Percentiles rank a stretch among this genome's conserved stretches.
Evolutionary conservation across 2,797 vertebrate genomes (phyloP).

Genomic region (Takifugu rubripes): DNA sequence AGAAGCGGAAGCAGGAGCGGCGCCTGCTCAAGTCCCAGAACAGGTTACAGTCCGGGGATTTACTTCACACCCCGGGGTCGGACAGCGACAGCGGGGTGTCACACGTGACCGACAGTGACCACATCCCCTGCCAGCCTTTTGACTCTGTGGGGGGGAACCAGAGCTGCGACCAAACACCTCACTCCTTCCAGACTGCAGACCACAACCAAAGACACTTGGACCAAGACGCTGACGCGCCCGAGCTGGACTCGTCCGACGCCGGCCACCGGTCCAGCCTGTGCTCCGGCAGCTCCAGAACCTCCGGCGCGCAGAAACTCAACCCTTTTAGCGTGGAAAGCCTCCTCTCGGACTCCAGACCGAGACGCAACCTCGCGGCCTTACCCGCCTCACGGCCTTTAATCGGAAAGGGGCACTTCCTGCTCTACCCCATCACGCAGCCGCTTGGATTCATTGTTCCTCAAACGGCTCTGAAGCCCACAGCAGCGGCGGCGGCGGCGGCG

Average conservation of each 20-base stretch:
- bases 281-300: conserved; percentile 63
- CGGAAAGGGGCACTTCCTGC: conserved; percentile 93
- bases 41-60: conserved; percentile 81
- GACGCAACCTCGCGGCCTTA: conserved; percentile 84
- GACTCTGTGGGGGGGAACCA: conserved; percentile 59
- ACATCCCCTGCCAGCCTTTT: conserved; percentile 53
- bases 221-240: conserved; percentile 75
- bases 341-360: conserved; percentile 89
- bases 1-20: conserved; percentile 94
- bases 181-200: conserved; percentile 52
- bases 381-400: conserved; percentile 86
- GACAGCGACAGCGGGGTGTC: conserved; percentile 94
- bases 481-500: conserved; percentile 9
- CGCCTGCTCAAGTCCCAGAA: conserved; percentile 90
- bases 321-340: conserved; percentile 97
- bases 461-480: conserved; percentile 80
- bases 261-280: conserved; percentile 70
- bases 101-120: conserved; percentile 82
- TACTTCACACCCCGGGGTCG: conserved; percentile 91
- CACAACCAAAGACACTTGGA: conserved; percentile 82
- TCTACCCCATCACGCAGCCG: conserved; percentile 95
- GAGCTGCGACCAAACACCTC: conserved; percentile 77
- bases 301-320: conserved; percentile 85
- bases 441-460: conserved; percentile 96
- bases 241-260: conserved; percentile 79